A percentile compares a stretch with the other conserved stretches of the same genome.
Conservation (phyloP, 1,140 invertebrate species). For the Lepidostoma basale region DNA sequence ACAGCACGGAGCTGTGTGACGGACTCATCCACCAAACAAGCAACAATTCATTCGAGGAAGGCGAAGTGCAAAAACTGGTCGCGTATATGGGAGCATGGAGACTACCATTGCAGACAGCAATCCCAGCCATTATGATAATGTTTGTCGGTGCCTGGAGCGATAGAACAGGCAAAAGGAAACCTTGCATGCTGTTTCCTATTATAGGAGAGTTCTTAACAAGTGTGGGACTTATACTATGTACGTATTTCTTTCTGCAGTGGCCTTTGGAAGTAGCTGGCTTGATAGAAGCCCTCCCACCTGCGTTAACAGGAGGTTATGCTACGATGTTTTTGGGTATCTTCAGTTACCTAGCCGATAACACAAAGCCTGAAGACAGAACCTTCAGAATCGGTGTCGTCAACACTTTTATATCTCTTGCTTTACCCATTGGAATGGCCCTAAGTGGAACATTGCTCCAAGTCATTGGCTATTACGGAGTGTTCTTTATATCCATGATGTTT, state of each 20-base stretch:
- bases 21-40: constrained; percentile 65
- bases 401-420: constrained; percentile 78
- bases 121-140: constrained; percentile 55
- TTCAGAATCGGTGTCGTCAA: constrained; percentile 85
- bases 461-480: constrained; percentile 81
- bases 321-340: constrained; percentile 89
- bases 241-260: constrained; percentile 68
- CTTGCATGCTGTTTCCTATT: constrained; percentile 55
- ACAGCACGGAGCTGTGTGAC: constrained; percentile 68
- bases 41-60: constrained; percentile 59
- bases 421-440: constrained; percentile 78
- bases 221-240: constrained; percentile 62
- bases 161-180: constrained; percentile 57
- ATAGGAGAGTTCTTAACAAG: constrained; percentile 54
- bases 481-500: constrained; percentile 72
- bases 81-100: constrained; percentile 52
- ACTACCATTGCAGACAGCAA: constrained; percentile 50
- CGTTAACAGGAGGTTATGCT: constrained; percentile 82
- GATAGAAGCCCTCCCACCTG: constrained; percentile 75
- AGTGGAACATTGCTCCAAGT: constrained; percentile 74
- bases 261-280: constrained; percentile 73
- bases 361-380: constrained; percentile 78
- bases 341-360: constrained; percentile 87
- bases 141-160: constrained; percentile 61
- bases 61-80: constrained; percentile 49